Conservation (phyloP, 2,797 vertebrate species). For the Enteromius unitaeniatus region DNA sequence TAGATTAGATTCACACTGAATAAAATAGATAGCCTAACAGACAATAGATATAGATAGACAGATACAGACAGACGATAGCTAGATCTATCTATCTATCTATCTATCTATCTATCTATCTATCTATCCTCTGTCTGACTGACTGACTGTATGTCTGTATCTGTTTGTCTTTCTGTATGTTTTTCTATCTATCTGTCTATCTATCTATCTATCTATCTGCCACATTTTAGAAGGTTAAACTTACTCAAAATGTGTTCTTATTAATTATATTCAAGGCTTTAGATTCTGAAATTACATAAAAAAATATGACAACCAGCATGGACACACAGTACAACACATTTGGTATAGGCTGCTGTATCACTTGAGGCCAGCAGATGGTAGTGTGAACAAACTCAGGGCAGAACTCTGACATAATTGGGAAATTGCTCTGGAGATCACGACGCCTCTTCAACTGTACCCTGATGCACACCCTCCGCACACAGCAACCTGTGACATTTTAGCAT, state of each 20-base stretch:
- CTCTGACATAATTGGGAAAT: constrained; percentile 9
- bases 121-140: neutral
- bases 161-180: too few species aligned
- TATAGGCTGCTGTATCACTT: constrained; percentile 27
- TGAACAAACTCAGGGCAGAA: constrained; percentile 70
- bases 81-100: neutral
- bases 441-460: constrained; percentile 12
- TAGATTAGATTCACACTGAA: constrained; percentile 41
- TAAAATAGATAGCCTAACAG: too few species aligned
- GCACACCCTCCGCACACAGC: neutral
- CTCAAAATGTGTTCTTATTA: neutral
- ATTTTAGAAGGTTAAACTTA: neutral
- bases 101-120: neutral
- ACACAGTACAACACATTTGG: neutral
- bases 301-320: neutral
- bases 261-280: neutral
- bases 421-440: neutral
- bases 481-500: constrained; percentile 10
- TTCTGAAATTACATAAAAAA: neutral
- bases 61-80: too few species aligned
- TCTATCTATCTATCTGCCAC: neutral
- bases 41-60: too few species aligned
- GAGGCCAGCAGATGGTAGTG: constrained; percentile 81
- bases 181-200: neutral
- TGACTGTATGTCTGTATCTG: neutral